phyloP scores from a whole-genome alignment of 1,140 invertebrate genomes.

The Pantala flavescens region DNA sequence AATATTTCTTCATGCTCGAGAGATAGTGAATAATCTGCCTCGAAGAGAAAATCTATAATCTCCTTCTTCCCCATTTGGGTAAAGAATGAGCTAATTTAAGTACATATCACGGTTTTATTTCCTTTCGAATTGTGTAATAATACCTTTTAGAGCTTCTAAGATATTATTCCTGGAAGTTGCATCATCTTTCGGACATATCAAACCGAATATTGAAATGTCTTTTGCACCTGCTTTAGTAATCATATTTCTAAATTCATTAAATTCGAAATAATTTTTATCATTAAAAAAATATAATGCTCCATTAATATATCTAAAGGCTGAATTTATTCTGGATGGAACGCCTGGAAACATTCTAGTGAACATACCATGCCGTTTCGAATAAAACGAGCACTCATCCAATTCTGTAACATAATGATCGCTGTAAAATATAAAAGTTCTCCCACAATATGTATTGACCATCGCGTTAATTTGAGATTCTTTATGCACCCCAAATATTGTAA shows the following conservation, averaged over 20 bases:
- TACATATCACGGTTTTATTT: no score
- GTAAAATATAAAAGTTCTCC: neutral
- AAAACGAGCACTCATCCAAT: neutral
- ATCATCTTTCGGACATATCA: neutral
- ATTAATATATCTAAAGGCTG: neutral
- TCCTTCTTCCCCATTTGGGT: no score
- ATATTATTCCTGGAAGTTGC: neutral
- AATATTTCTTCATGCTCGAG: neutral
- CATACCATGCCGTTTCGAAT: neutral
- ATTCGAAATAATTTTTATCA: neutral
- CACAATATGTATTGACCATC: neutral
- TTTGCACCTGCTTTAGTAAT: neutral
- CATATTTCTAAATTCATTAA: neutral
- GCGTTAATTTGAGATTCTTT: neutral
- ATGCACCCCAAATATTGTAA: neutral
- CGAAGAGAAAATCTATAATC: no score
- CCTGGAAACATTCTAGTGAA: neutral
- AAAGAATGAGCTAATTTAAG: no score
- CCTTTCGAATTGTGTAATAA: neutral
- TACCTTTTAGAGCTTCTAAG: neutral
- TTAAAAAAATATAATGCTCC: neutral
- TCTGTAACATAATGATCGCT: neutral
- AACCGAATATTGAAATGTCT: neutral
- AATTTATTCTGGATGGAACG: neutral
- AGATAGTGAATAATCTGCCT: neutral